A percentile compares a stretch with the other conserved stretches of the same genome.
Evolutionary conservation across 2,113 vertebrate genomes (phyloP).

Genomic region (Dasypus novemcinctus): DNA sequence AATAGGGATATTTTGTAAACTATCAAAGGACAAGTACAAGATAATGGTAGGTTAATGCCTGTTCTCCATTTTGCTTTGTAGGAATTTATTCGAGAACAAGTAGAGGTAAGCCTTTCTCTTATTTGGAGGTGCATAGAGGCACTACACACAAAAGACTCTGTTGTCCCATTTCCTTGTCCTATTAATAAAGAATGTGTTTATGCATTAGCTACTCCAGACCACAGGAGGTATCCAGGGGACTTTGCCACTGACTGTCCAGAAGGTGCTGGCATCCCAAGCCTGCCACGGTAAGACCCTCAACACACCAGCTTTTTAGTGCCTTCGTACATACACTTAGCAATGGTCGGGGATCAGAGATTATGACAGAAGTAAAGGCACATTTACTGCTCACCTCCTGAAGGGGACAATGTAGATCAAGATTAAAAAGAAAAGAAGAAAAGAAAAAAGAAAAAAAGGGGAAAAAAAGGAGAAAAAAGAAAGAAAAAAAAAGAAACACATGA

Average conservation of each 20-base stretch:
- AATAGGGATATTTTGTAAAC: constrained; percentile 22
- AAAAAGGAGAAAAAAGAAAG: too few species aligned
- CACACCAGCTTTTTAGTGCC: background rate
- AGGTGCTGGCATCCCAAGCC: constrained; percentile 95
- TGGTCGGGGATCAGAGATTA: background rate
- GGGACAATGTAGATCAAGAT: background rate
- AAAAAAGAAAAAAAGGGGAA: too few species aligned
- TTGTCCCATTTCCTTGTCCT: constrained; percentile 7
- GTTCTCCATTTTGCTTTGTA: constrained; percentile 79
- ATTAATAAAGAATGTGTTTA: constrained; percentile 56
- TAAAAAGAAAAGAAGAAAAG: too few species aligned
- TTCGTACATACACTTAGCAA: background rate
- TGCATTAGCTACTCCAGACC: constrained; percentile 88
- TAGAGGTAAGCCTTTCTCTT: constrained; percentile 88
- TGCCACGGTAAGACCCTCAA: constrained; percentile 90
- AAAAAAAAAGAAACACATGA: background rate
- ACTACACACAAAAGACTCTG: background rate
- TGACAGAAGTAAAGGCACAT: background rate
- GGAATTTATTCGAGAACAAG: constrained; percentile 95
- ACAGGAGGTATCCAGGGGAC: constrained; percentile 88
- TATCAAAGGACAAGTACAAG: background rate
- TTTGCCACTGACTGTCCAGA: constrained; percentile 91
- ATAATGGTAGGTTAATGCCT: constrained; percentile 24
- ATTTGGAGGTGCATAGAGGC: background rate
- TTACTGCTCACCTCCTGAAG: background rate